Evolutionary conservation across 2,113 vertebrate genomes (phyloP), one percentile per base, ranked within the genome.

Genomic region (Eubucco bourcierii): DNA sequence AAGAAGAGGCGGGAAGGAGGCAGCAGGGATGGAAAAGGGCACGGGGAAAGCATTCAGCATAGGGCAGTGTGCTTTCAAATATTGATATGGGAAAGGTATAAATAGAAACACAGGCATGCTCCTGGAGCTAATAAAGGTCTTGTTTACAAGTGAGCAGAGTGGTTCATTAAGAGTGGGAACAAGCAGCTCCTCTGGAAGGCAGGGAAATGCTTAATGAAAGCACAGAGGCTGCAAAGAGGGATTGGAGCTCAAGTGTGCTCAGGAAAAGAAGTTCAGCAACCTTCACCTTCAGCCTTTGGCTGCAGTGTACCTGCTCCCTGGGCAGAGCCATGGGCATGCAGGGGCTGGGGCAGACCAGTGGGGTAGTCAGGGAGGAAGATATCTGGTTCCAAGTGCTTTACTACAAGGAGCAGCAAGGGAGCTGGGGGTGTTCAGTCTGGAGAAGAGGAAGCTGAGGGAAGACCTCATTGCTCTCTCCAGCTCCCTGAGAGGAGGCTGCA

Each of bases 41-140:
- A 61, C 7, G 18, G 87, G 73, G 83, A 64, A 75, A 46, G 76
- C 92, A 93, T 47, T 66, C 72, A 58, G 83, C 1, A 9, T 15
- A 71, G 68, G 46, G 80, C 44, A 68, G 56, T 13, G 20, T 94
- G 87, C 73, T 91, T 80, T 97, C 94, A 94, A 94, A 95, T 95
- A 94, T 94, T 96, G 87, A 90, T 96, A 92, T 34, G 90, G 92
- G 61, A 71, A 81, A 79, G 10, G 46, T 94, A 93, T 80, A 94
- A 95, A 95, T 77, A 96, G 93, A 91, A 93, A 84, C 31, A 90
- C 90, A 52, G 6, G 10, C 82, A 86, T 68, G 74, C 77, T 88
- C 15, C 52, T 80, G 84, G 34, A 87, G 75, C 84, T 96, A 94
- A 94, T 95, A 94, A 93, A 93, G 80, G 47, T 61, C 75, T 92